Percentiles rank a stretch among this genome's conserved stretches.
Conservation (phyloP, 2,797 vertebrate genomes). For the Falco naumanni region DNA sequence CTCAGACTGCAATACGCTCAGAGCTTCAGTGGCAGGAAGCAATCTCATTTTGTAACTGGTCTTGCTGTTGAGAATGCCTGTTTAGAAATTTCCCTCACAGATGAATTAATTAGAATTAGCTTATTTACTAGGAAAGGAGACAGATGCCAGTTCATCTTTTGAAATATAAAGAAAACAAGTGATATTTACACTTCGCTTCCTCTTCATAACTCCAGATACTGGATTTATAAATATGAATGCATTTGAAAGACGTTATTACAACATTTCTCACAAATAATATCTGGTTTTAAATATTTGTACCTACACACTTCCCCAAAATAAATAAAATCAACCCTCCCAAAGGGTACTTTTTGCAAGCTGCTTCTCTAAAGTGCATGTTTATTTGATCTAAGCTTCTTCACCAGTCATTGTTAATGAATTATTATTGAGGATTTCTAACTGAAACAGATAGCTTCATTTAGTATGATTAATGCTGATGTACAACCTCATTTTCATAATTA, state of each 20-base stretch:
- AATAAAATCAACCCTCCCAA: not conserved
- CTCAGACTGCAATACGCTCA: not conserved
- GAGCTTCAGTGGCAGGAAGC: not conserved
- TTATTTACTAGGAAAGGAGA: not conserved
- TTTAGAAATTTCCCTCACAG: not conserved
- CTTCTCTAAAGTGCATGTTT: conserved; percentile 63
- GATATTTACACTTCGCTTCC: not conserved
- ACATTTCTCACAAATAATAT: conserved; percentile 3
- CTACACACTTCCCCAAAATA: conserved; percentile 5
- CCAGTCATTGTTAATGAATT: conserved; percentile 68
- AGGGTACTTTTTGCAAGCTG: conserved; percentile 4
- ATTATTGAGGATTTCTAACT: conserved; percentile 68
- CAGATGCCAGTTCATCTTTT: not conserved
- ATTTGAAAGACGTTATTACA: not conserved
- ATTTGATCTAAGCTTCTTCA: conserved; percentile 71
- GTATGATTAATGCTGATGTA: conserved; percentile 73
- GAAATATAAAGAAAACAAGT: not conserved
- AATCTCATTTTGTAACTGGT: not conserved
- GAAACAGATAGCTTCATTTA: conserved; percentile 63
- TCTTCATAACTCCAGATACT: not conserved
- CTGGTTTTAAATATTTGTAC: conserved; percentile 32
- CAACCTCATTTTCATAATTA: conserved; percentile 73
- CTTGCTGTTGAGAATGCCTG: not conserved
- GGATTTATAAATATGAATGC: not conserved
- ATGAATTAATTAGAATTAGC: not conserved